Evolutionary conservation across 1,140 invertebrate species (phyloP), one percentile per base, ranked within the genome.

Genomic region (Chironomus tepperi): DNA sequence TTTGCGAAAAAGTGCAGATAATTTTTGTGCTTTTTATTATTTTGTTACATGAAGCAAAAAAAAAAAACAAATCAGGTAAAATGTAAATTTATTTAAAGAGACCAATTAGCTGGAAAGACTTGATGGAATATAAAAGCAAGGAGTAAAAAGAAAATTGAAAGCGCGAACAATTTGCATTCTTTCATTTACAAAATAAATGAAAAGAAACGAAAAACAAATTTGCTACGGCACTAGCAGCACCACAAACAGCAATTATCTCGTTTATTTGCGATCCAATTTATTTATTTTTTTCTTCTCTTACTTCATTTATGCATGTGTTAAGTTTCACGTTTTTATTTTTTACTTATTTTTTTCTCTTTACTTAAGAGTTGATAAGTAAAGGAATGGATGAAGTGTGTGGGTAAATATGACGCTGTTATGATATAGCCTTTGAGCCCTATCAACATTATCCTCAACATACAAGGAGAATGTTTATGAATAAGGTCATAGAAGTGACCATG

Each of bases 201-300:
- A 57, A 57, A 57, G 47, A 57, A 57, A 57, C 47, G 19, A 70
- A 70, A 70, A 70, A 70, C 16, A 70, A 70, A 70, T 21, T 70
- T 70, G 65, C 65, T 18, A 70, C 65, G 65, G 65, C 65, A 19
- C 65, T 18, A 70, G 65, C 65, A 19, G 16, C 64, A 67, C 15
- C 65, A 70, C 16, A 18, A 70, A 21, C 65, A 70, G 16, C 65
- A 70, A 70, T 70, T 70, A 70, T 70, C 65, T 70, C 65, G 65
- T 70, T 70, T 70, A 70, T 70, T 70, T 70, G 65, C 65, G 65
- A 70, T 70, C 65, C 65, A 70, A 70, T 70, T 70, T 70, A 19
- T 18, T 70, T 67, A 16, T n/a, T 67, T 18, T 67, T 7, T 10
- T 9, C 10, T 70, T 70, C 18, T 21, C 18, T 21, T 70, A 70